These are phyloP conservation scores for Lepus townsendii DNA, from an alignment of 2,797 vertebrate species.

Conservation along the genomic window DNA sequence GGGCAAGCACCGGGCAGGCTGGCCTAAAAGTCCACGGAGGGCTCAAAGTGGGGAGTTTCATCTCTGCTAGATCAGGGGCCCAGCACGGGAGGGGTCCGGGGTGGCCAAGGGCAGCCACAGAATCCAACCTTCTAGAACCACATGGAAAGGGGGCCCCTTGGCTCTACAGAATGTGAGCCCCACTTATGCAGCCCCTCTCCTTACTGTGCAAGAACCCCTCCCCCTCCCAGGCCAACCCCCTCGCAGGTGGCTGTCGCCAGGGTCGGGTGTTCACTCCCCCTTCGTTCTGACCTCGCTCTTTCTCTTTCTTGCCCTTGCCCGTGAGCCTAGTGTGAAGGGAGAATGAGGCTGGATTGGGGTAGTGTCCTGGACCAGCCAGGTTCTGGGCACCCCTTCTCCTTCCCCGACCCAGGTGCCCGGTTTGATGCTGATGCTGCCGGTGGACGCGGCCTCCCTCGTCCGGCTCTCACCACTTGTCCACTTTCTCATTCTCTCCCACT, in stretches of 20 bases:
- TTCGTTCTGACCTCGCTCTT: background rate
- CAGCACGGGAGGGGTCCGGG: background rate
- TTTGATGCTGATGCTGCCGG: background rate
- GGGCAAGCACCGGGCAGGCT: too few species aligned
- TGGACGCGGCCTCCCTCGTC: background rate
- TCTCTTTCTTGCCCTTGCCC: background rate
- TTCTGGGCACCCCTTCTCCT: background rate
- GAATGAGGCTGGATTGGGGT: background rate
- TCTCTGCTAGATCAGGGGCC: background rate
- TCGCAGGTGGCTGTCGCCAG: background rate
- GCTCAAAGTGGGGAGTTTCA: background rate
- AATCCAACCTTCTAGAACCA: background rate
- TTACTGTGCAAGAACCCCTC: background rate
- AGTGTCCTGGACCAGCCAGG: background rate
- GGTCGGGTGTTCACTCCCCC: background rate
- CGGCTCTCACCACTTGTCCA: background rate
- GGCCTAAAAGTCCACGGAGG: background rate
- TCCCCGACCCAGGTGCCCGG: background rate
- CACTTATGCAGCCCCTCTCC: fast-evolving
- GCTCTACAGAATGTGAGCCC: background rate
- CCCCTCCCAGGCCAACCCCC: background rate
- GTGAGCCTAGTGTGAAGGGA: background rate
- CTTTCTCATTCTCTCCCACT: background rate
- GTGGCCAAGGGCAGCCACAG: background rate
- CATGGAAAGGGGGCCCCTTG: background rate